Base-by-base conservation (phyloP, 37 sponge, comb jelly and placozoan genomes). In the Theonella swinhoei region DNA sequence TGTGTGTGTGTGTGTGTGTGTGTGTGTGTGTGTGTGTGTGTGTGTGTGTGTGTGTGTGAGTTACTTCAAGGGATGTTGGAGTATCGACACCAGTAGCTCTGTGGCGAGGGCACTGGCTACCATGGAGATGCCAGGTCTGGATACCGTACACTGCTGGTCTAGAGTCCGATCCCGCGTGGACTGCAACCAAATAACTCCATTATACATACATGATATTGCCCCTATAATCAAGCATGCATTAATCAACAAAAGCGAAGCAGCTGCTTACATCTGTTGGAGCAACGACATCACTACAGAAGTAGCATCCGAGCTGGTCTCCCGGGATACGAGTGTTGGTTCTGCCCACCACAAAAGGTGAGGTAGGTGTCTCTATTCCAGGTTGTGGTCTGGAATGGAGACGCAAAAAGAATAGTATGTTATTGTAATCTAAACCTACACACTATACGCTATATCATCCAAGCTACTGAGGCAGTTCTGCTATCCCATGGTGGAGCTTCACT, bases 231-330 rank as follows among this genome's bases (percentile, higher is more conserved):
- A 58, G 11, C 19, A 58, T 11, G 11, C 19, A 58, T 11, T 58
- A 20, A 58, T 58, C 19, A 58, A 19, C 11, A 58, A 58, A 58
- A 20, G 19, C 60, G 19, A 19, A 58, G 11, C 70, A 67, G 1
- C 39, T 17, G 59, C 96, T 88, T 38, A 96, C 96, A 69, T 98
- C 80, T 41, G 97, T 92, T 1, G 99, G 99, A 32, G 96, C 99
- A n/a, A 98, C 99, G 4, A 98, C 96, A 82, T 98, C 99, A 87
- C 94, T 98, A 72, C 99, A 98, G 84, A 92, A 98, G 83, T 98
- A 98, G 82, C 99, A 98, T 23, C 96, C 99, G 1, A 98, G 93
- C 24, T 88, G 63, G 77, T 77, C 70, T 3, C 99, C 99, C 62
- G 95, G 84, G 17, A 96, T 89, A 34, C 59, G 39, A 8, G 32